Evolutionary conservation across 2,888 invertebrate species (phyloP).

Genomic region (Leucoptera coffeella): DNA sequence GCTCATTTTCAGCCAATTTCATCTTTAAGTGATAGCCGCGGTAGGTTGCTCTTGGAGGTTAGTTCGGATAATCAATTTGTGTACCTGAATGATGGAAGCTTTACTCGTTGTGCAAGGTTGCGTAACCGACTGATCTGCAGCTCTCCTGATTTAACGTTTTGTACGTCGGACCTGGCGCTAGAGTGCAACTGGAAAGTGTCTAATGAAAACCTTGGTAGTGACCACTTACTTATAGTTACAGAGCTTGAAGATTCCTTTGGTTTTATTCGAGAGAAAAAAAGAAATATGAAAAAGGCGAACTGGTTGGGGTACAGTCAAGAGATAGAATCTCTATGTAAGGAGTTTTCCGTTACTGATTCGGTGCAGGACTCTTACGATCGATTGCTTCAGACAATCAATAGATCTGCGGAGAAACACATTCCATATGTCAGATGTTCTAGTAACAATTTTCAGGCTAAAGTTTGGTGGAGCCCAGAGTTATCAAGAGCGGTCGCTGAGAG

Average conservation of each 20-base stretch:
- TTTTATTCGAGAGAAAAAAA: too few relatives aligned
- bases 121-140: too few relatives aligned
- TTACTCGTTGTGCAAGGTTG: background rate
- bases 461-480: background rate
- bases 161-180: background rate
- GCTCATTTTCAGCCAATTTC: too few relatives aligned
- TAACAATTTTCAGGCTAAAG: background rate
- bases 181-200: background rate
- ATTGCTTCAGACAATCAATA: background rate
- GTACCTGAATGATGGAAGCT: background rate
- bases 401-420: background rate
- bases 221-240: background rate
- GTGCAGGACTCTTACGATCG: too few relatives aligned
- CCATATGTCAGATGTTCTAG: background rate
- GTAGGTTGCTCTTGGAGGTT: too few relatives aligned
- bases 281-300: too few relatives aligned
- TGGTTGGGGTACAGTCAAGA: too few relatives aligned
- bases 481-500: conserved; percentile 1
- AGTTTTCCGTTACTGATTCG: too few relatives aligned
- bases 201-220: background rate
- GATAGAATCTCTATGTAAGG: too few relatives aligned
- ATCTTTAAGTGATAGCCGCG: too few relatives aligned
- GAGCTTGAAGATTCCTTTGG: too few relatives aligned
- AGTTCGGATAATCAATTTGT: background rate
- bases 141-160: too few relatives aligned